These are phyloP conservation scores for Mycalesis mineus DNA, from an alignment of 2,888 invertebrate genomes.

Conservation along the genomic window DNA sequence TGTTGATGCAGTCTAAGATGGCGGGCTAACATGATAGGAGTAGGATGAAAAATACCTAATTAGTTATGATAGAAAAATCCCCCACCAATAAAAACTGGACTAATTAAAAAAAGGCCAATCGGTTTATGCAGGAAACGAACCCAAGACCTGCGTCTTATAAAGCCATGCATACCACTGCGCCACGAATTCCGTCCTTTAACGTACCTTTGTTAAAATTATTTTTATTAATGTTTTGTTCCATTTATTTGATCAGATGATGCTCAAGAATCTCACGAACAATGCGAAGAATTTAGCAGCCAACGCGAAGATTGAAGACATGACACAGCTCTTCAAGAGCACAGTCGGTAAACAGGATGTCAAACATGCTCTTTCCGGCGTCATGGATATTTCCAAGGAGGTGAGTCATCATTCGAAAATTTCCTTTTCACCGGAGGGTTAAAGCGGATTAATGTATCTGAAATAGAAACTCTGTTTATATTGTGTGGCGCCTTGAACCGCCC, in stretches of 20 bases:
- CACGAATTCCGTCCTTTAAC: no score
- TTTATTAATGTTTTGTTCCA: neutral
- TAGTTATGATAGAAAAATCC: no score
- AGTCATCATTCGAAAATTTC: slow-evolving; percentile 16
- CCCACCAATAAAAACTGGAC: no score
- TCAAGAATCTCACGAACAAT: slow-evolving; percentile 94
- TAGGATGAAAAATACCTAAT: no score
- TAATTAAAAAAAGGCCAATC: no score
- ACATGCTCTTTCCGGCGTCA: slow-evolving; percentile 94
- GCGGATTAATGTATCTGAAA: slow-evolving; percentile 8
- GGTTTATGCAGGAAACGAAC: no score
- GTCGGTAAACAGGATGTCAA: slow-evolving; percentile 95
- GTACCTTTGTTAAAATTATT: no score
- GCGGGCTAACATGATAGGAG: no score
- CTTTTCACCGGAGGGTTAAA: slow-evolving; percentile 4
- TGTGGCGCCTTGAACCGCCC: neutral
- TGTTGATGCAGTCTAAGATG: no score
- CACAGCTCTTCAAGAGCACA: slow-evolving; percentile 95
- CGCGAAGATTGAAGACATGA: slow-evolving; percentile 99
- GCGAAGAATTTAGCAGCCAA: slow-evolving; percentile 96
- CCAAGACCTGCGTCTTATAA: no score
- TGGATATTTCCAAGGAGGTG: slow-evolving; percentile 89
- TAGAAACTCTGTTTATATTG: slow-evolving; percentile 10
- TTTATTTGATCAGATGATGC: slow-evolving; percentile 85
- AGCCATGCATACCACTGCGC: no score